Percentiles rank a stretch among this genome's conserved stretches.
Evolutionary conservation across 2,888 invertebrate species (phyloP).

Genomic region (Slavum lentiscoides): DNA sequence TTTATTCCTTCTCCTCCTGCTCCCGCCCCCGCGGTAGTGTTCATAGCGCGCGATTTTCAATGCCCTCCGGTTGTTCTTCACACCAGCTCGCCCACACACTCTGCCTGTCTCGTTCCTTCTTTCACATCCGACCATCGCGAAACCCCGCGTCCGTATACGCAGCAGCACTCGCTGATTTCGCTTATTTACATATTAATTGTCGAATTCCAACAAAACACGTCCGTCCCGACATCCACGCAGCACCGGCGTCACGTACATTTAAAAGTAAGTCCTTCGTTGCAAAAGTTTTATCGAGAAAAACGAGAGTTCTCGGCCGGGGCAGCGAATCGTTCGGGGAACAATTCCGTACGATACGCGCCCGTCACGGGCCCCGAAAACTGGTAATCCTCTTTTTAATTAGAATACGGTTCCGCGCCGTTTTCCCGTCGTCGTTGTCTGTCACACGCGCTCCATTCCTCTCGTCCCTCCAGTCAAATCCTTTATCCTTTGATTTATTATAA

Average conservation of each 20-base stretch:
- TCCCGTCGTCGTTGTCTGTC: too few species aligned
- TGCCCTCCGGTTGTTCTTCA: conserved; percentile 19
- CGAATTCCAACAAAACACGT: conserved; percentile 26
- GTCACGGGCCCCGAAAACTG: background rate
- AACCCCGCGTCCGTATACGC: background rate
- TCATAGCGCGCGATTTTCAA: background rate
- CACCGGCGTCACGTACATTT: conserved; percentile 27
- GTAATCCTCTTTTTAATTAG: conserved; percentile 36
- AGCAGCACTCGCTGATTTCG: background rate
- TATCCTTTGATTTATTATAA: too few species aligned
- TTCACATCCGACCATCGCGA: too few species aligned
- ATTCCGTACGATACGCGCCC: background rate
- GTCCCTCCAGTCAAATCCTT: too few species aligned
- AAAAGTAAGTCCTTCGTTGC: conserved; percentile 12
- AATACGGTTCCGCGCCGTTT: background rate
- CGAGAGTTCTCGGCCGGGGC: background rate
- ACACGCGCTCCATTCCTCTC: too few species aligned
- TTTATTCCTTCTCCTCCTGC: conserved; percentile 20
- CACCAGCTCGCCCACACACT: background rate
- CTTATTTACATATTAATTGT: conserved; percentile 52
- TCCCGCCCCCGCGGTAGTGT: background rate
- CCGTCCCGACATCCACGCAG: background rate
- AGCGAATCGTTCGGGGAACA: background rate
- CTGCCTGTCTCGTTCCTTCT: too few species aligned
- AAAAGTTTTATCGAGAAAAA: conserved; percentile 45